phyloP scores from a whole-genome alignment of 1,140 invertebrate species.

The Temnothorax nylanderi region DNA sequence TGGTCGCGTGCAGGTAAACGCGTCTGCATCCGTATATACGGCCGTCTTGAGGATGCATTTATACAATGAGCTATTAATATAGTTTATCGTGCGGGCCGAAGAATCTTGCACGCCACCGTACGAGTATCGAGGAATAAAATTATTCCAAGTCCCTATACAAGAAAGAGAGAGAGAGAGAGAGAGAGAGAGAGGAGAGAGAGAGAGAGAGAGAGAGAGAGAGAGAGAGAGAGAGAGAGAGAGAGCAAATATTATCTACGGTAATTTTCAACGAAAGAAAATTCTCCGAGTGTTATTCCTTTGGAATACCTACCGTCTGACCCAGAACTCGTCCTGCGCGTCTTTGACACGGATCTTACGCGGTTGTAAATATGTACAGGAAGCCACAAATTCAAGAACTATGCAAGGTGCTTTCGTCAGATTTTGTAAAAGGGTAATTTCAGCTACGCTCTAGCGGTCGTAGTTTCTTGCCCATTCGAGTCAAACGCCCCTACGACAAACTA shows the following conservation, averaged over 20 bases:
- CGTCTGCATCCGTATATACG: constrained; percentile 7
- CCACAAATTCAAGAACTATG: neutral
- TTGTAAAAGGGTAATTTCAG: constrained; percentile 12
- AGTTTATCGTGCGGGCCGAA: constrained; percentile 15
- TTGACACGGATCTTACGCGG: neutral
- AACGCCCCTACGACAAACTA: constrained; percentile 1
- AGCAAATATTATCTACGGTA: neutral
- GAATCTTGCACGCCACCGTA: neutral
- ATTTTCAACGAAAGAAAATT: neutral
- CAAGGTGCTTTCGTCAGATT: neutral
- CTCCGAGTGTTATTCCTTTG: neutral
- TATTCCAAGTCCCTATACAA: neutral
- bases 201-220: neutral
- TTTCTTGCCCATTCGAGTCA: constrained; percentile 2
- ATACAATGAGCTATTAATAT: constrained; percentile 57
- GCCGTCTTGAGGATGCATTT: constrained; percentile 10
- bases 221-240: neutral
- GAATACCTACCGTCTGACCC: neutral
- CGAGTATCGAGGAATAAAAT: neutral
- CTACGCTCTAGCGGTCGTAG: neutral
- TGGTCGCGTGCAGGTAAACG: constrained; percentile 56
- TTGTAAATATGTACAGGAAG: neutral
- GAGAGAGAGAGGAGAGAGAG: neutral
- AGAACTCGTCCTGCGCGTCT: neutral
- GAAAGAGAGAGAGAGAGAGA: neutral